Conservation (phyloP, 2,113 vertebrate genomes). For the Protobothrops mucrosquamatus region DNA sequence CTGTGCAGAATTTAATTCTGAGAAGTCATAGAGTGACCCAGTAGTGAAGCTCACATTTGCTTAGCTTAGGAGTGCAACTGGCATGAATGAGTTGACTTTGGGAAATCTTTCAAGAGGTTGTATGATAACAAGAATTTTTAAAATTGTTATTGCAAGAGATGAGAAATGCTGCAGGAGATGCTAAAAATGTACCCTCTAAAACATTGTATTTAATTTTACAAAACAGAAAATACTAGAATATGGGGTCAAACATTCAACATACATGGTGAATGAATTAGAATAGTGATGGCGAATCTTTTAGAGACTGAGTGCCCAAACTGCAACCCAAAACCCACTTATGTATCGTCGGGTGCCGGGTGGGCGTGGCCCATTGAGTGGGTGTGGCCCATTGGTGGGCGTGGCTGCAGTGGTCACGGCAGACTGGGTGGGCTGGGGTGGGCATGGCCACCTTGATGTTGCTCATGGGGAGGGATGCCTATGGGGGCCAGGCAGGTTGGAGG, state of each 20-base stretch:
- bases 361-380: too few relatives aligned
- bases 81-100: not conserved
- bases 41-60: not conserved
- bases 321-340: too few relatives aligned
- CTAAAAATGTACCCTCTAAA: not conserved
- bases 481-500: too few relatives aligned
- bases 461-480: too few relatives aligned
- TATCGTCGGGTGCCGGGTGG: too few relatives aligned
- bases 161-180: not conserved
- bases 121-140: not conserved
- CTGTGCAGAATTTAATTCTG: not conserved
- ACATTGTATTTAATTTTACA: not conserved
- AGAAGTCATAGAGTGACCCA: not conserved
- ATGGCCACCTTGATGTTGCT: too few relatives aligned
- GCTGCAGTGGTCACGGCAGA: too few relatives aligned
- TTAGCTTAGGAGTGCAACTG: not conserved
- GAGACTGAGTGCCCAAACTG: too few relatives aligned
- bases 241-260: not conserved
- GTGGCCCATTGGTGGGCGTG: too few relatives aligned
- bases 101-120: not conserved
- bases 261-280: not conserved
- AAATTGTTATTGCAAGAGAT: not conserved
- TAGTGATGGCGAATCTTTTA: too few relatives aligned
- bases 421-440: too few relatives aligned
- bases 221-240: not conserved